Conservation (phyloP, 2,113 vertebrate species). For the Prunella fulvescens region DNA sequence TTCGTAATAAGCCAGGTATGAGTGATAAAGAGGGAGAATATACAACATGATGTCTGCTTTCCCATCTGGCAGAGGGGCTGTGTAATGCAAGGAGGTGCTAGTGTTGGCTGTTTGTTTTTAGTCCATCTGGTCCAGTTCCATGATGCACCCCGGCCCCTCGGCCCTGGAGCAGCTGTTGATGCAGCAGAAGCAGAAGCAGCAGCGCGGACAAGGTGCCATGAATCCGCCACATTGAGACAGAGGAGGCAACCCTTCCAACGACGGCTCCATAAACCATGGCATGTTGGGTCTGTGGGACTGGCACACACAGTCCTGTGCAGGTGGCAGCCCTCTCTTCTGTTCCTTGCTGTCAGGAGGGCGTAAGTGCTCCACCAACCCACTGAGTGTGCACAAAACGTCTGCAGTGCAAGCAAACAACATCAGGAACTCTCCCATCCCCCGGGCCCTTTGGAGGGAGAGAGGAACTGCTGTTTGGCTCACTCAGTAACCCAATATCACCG, state of each 20-base stretch:
- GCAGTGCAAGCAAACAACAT: slow-evolving; percentile 75
- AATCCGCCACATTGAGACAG: slow-evolving; percentile 96
- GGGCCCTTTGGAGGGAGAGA: slow-evolving; percentile 71
- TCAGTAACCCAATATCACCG: slow-evolving; percentile 71
- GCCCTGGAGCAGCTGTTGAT: slow-evolving; percentile 98
- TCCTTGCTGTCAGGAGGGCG: slow-evolving; percentile 83
- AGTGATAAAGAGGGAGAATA: background rate
- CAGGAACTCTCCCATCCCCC: slow-evolving; percentile 76
- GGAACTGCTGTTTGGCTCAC: slow-evolving; percentile 77
- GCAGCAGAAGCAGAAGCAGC: slow-evolving; percentile 99
- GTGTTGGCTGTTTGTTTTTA: slow-evolving; percentile 64
- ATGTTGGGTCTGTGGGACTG: slow-evolving; percentile 87
- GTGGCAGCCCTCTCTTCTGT: slow-evolving; percentile 85
- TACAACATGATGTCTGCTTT: background rate
- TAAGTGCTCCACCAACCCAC: slow-evolving; percentile 83
- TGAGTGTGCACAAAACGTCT: slow-evolving; percentile 80
- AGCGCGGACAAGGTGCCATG: slow-evolving; percentile 92
- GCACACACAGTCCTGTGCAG: slow-evolving; percentile 77
- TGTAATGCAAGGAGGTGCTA: background rate
- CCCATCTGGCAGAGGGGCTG: background rate
- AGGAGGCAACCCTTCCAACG: slow-evolving; percentile 72
- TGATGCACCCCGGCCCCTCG: slow-evolving; percentile 98
- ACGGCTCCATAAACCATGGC: slow-evolving; percentile 82
- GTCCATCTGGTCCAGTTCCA: slow-evolving; percentile 99
- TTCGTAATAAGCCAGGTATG: background rate